These are phyloP conservation scores for Hemicentrotus pulcherrimus DNA, from an alignment of 35 echinoderm and acorn worm species.

Conservation along the genomic window DNA sequence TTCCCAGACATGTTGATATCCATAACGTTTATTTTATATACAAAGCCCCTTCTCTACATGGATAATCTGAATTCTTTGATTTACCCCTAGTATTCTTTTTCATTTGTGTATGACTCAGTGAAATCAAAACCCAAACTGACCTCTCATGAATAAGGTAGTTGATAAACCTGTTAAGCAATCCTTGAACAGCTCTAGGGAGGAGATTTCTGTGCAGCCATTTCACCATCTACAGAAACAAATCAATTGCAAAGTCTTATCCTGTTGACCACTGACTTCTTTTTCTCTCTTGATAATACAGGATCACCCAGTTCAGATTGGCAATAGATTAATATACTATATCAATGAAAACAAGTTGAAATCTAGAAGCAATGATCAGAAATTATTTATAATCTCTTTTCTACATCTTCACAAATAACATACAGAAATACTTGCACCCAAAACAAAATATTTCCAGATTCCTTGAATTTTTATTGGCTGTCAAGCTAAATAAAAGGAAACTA, in stretches of 20 bases:
- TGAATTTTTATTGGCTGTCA: too few species aligned
- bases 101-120: too few species aligned
- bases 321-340: background rate
- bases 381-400: background rate
- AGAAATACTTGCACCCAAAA: too few species aligned
- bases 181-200: slow-evolving; percentile 5
- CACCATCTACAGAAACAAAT: background rate
- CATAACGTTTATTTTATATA: too few species aligned
- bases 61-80: too few species aligned
- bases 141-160: slow-evolving; percentile 38
- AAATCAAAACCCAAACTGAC: background rate
- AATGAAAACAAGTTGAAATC: too few species aligned
- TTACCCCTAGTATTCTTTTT: too few species aligned
- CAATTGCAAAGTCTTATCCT: background rate
- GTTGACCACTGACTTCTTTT: background rate
- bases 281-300: background rate
- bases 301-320: background rate
- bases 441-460: too few species aligned
- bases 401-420: too few species aligned
- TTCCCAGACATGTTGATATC: too few species aligned
- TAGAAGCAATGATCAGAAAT: background rate
- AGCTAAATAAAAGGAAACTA: too few species aligned
- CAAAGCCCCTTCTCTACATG: too few species aligned
- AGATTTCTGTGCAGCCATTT: background rate
- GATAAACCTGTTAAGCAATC: background rate